These are phyloP conservation scores for Chamaetylas fuelleborni DNA, from an alignment of 2,113 vertebrate genomes.

Conservation along the genomic window DNA sequence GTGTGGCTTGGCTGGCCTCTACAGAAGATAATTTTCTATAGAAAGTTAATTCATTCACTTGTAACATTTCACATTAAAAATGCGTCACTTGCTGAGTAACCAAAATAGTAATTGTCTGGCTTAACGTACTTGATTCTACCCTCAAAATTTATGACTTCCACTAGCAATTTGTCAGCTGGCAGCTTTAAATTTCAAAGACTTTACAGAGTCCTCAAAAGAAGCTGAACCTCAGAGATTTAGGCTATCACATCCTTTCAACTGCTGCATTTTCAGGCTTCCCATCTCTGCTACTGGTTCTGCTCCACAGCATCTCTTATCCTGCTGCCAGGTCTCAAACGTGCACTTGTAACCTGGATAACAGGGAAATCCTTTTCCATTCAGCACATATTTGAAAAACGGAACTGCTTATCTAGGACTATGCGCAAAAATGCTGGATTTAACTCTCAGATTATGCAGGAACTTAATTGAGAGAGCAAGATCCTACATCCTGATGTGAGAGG, in stretches of 20 bases:
- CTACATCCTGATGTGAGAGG: background rate
- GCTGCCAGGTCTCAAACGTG: background rate
- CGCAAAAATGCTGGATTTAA: background rate
- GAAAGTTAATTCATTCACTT: background rate
- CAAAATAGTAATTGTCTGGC: background rate
- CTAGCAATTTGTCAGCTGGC: background rate
- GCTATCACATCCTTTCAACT: background rate
- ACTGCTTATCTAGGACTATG: background rate
- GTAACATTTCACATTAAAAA: background rate
- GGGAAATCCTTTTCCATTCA: background rate
- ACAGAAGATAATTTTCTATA: background rate
- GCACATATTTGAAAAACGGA: background rate
- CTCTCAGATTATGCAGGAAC: background rate
- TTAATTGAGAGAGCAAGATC: background rate
- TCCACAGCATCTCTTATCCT: background rate
- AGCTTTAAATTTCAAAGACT: background rate
- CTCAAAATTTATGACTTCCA: background rate
- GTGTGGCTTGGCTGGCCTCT: background rate
- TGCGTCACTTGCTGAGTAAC: background rate
- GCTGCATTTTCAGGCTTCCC: background rate
- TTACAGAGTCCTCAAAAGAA: background rate
- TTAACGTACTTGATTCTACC: background rate
- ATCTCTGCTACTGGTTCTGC: background rate
- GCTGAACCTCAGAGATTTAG: background rate
- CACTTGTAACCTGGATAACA: background rate